phyloP scores from a whole-genome alignment of 2,797 vertebrate species.

The Tokudaia muenninki region DNA sequence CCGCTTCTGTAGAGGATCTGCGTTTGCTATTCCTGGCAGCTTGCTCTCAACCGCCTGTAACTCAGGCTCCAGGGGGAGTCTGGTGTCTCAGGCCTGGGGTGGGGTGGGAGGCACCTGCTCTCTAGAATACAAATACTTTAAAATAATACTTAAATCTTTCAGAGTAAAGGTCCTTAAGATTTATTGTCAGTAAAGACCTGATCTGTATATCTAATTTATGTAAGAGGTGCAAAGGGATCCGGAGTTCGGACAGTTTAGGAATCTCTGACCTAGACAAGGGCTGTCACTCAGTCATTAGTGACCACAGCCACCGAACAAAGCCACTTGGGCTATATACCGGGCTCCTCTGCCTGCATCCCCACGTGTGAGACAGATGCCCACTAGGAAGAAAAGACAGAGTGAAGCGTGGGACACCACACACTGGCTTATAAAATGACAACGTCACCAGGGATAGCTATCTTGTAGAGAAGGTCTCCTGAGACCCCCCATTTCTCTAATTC shows the following conservation, averaged over 20 bases:
- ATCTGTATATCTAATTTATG: not conserved
- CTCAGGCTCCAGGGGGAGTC: not conserved
- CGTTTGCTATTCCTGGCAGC: not conserved
- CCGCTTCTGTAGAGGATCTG: not conserved
- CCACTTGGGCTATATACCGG: not conserved
- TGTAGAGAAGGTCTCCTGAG: not conserved
- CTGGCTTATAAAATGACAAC: not conserved
- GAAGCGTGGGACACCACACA: not conserved
- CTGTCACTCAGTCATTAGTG: not conserved
- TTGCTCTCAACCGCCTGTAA: not conserved
- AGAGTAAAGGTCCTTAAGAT: not conserved
- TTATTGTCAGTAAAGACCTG: not conserved
- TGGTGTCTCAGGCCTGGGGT: not conserved
- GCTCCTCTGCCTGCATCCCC: not conserved
- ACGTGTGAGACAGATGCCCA: constrained; percentile 3
- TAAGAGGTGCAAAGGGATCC: not conserved
- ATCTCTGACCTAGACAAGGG: not conserved
- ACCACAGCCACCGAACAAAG: not conserved
- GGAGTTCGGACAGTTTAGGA: not conserved
- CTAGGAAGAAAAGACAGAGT: not conserved
- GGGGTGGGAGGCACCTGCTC: not conserved
- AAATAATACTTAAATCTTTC: not conserved
- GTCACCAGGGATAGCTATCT: not conserved
- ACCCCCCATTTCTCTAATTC: not conserved
- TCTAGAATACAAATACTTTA: not conserved